phyloP scores from a whole-genome alignment of 2,113 vertebrate genomes.

The Gymnorhina tibicen region DNA sequence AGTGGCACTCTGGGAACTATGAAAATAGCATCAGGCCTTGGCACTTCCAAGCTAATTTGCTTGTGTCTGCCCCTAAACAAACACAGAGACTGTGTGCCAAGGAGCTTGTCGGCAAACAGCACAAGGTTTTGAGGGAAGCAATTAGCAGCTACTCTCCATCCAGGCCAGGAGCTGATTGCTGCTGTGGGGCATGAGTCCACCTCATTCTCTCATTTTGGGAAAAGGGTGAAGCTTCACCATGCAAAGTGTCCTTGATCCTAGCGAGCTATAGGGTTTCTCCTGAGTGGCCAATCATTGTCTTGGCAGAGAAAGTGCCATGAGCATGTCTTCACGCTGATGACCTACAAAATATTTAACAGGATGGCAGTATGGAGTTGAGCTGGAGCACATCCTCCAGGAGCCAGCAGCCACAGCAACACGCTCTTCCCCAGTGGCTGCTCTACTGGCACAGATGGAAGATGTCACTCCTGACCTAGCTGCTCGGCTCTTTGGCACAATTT shows the following conservation, averaged over 20 bases:
- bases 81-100: conserved; percentile 33
- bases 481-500: not conserved
- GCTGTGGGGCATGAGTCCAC: not conserved
- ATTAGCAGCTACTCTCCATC: conserved; percentile 36
- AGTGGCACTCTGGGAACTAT: conserved; percentile 1
- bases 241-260: not conserved
- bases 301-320: not conserved
- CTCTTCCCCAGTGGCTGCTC: not conserved
- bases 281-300: not conserved
- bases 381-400: not conserved
- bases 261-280: not conserved
- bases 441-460: accelerated
- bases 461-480: not conserved
- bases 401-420: not conserved
- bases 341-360: not conserved
- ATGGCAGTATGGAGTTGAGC: not conserved
- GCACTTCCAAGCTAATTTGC: conserved; percentile 32
- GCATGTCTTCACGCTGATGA: not conserved
- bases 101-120: conserved; percentile 8
- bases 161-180: not conserved
- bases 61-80: conserved; percentile 37
- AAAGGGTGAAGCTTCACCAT: not conserved
- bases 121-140: conserved; percentile 25
- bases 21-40: not conserved
- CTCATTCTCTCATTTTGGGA: not conserved